These are phyloP conservation scores for Crocallis elinguaria DNA, from an alignment of 2,888 invertebrate genomes.

Conservation along the genomic window DNA sequence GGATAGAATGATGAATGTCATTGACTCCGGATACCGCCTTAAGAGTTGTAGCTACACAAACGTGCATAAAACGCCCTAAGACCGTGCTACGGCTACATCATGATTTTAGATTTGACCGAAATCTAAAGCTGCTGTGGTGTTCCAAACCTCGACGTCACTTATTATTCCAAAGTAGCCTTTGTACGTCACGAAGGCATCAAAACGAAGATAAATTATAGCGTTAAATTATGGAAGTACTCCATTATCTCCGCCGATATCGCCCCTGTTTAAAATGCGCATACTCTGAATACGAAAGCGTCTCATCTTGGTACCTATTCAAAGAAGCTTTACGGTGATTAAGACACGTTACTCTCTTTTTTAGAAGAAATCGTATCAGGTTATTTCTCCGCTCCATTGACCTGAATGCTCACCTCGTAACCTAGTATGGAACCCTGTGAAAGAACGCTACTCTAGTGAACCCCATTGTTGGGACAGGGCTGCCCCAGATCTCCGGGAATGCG, in stretches of 20 bases:
- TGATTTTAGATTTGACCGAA: no score
- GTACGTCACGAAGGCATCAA: constrained; percentile 9
- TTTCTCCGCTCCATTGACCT: constrained; percentile 72
- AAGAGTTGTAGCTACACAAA: no score
- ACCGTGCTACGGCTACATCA: no score
- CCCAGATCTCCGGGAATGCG: constrained; percentile 77
- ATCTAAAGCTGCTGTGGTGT: no score
- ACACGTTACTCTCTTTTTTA: constrained; percentile 11
- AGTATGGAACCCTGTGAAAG: constrained; percentile 67
- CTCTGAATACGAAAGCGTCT: constrained; percentile 36
- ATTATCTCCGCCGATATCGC: constrained; percentile 36
- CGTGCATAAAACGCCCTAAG: no score
- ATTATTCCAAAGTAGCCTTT: constrained; percentile 5
- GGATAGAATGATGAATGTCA: no score
- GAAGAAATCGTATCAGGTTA: constrained; percentile 53
- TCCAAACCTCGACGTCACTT: no score
- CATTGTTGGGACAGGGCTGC: constrained; percentile 66
- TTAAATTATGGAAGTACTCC: constrained; percentile 33
- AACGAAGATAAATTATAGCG: constrained; percentile 23
- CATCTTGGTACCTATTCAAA: constrained; percentile 22
- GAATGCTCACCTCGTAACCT: constrained; percentile 68
- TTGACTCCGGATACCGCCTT: no score
- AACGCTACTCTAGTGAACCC: constrained; percentile 65
- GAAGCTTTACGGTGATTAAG: constrained; percentile 27
- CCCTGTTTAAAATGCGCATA: constrained; percentile 40